Conservation (phyloP, 2,888 invertebrate genomes). For the Mesochorus sp. region DNA sequence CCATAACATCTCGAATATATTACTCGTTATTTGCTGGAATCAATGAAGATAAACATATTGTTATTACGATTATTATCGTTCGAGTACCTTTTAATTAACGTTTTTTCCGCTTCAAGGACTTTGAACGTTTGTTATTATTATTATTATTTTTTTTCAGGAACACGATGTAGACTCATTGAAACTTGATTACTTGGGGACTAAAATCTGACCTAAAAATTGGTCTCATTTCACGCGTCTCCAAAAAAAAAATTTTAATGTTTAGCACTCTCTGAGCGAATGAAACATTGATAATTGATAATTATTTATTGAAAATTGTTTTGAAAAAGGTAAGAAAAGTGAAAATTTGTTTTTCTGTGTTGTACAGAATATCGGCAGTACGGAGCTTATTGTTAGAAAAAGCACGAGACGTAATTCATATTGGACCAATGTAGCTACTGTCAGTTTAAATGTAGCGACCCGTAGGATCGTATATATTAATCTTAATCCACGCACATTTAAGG, state of each 20-base stretch:
- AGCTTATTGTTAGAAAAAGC: slow-evolving; percentile 61
- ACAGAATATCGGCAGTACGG: slow-evolving; percentile 55
- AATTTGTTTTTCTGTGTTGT: slow-evolving; percentile 41
- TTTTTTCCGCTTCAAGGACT: no score
- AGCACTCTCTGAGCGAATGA: neutral
- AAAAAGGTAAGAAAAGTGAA: slow-evolving; percentile 8
- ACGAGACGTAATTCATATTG: slow-evolving; percentile 70
- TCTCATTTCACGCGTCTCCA: no score
- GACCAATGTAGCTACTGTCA: slow-evolving; percentile 78
- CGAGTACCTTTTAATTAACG: no score
- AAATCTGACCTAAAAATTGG: neutral
- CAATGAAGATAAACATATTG: no score
- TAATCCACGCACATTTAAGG: slow-evolving; percentile 61
- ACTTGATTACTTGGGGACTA: no score
- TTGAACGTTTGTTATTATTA: no score
- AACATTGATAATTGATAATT: slow-evolving; percentile 13
- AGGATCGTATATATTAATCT: slow-evolving; percentile 62
- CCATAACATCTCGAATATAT: no score
- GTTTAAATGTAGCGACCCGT: slow-evolving; percentile 62
- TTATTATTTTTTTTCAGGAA: no score
- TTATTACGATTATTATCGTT: no score
- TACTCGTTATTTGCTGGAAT: no score
- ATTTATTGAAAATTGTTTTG: slow-evolving; percentile 30
- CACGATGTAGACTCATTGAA: no score
- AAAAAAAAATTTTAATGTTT: neutral